These are phyloP conservation scores for Erpornis zantholeuca DNA, from an alignment of 2,113 vertebrate genomes.

Conservation along the genomic window DNA sequence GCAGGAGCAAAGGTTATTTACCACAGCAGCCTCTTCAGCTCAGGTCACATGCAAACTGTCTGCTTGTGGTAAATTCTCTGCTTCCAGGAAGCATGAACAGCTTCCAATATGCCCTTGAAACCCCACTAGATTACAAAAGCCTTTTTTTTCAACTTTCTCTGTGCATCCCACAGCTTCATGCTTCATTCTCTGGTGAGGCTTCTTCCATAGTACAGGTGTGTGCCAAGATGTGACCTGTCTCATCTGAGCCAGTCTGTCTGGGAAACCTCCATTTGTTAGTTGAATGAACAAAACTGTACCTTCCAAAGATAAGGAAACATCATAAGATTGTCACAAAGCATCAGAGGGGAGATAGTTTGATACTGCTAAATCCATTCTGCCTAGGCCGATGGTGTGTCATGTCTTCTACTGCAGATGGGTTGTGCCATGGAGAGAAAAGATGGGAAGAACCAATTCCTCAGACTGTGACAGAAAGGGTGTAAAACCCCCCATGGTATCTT, in stretches of 20 bases:
- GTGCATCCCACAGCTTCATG: not conserved
- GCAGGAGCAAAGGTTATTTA: not conserved
- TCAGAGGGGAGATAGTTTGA: not conserved
- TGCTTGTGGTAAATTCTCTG: not conserved
- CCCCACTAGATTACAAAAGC: not conserved
- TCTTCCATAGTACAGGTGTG: not conserved
- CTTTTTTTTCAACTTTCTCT: not conserved
- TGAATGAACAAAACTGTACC: not conserved
- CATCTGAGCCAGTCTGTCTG: not conserved
- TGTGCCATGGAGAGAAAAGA: not conserved
- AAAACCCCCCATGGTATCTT: accelerated
- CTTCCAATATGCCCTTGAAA: not conserved
- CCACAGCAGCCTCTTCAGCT: not conserved
- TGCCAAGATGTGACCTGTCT: not conserved
- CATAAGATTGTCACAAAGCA: not conserved
- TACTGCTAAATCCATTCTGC: not conserved
- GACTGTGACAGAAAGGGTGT: not conserved
- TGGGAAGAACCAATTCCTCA: not conserved
- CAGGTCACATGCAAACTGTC: not conserved
- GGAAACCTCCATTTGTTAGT: not conserved
- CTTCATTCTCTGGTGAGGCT: not conserved
- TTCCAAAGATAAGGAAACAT: not conserved
- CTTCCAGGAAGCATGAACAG: not conserved
- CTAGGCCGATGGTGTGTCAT: no score
- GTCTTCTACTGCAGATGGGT: not conserved